Base-by-base conservation (phyloP, 2,113 vertebrate genomes). In the Hiodon tergisus region DNA sequence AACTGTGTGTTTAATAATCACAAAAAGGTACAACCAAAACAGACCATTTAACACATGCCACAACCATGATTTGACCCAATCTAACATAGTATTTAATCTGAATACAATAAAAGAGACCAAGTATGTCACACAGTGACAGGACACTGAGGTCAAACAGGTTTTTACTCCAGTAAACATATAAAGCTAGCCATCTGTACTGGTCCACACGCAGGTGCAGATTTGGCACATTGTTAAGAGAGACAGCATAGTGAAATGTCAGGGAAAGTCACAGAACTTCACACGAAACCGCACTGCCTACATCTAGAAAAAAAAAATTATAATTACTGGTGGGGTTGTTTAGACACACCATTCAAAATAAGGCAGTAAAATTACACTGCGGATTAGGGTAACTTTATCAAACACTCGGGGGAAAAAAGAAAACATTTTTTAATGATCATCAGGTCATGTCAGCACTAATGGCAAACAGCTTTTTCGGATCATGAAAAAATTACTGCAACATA, bases 61-160 rank as follows among this genome's bases (percentile, higher is more conserved):
- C 84, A 84, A 86, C 92, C 90, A 86, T 89, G 90, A 90, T 87
- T 91, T 78, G 63, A 66, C 48, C 31, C 11, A 16, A 63, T 31
- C 61, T 31, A 63, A n/a, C 11, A 47, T 66, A 66, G 31, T 82
- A 59, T 77, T 81, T 78, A 87, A 84, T 84, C 88, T 86, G 90
- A 91, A 90, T 71, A 82, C 67, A 57, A 88, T 86, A 86, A 78
- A 89, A 82, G 78, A 85, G 77, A 83, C 69, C 58, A 91, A 79
- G 88, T 88, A 93, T 90, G 94, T 97, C 95, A 97, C 96, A 96
- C 86, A 90, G 95, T 95, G 94, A 97, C 95, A 95, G 92, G 91
- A 84, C 89, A 83, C 89, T 90, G 85, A 82, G 80, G 54, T 66
- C 63, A 66, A n/a, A 63, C 63, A 66, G 63, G 5, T 66, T 10